Evolutionary conservation across 2,888 invertebrate genomes (phyloP).

Genomic region (Geophilus truncorum): DNA sequence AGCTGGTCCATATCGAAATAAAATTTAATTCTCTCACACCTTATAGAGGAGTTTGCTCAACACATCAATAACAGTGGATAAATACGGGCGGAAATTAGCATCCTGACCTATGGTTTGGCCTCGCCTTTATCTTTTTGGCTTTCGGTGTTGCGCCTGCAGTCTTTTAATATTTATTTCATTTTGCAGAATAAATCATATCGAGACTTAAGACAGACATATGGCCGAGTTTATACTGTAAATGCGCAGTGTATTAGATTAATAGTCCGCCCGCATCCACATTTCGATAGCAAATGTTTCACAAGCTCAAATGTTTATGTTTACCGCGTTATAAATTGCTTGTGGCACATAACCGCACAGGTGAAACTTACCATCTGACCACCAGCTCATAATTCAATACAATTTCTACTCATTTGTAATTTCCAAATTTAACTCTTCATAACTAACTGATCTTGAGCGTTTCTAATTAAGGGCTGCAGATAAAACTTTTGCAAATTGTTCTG

Average conservation of each 20-base stretch:
- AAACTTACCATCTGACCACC: constrained; percentile 23
- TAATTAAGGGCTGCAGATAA: background rate
- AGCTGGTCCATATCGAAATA: constrained; percentile 16
- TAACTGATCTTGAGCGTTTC: background rate
- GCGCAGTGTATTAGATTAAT: constrained; percentile 7
- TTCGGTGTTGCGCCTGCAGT: background rate
- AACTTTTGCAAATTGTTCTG: background rate
- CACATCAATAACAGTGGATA: constrained; percentile 9
- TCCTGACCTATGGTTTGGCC: background rate
- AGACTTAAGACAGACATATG: background rate
- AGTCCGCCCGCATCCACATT: background rate
- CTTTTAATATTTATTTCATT: background rate
- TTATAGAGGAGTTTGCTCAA: background rate
- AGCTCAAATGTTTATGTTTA: background rate
- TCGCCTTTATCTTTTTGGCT: constrained; percentile 13
- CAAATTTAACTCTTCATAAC: background rate
- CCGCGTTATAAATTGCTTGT: constrained; percentile 3
- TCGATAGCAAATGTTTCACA: background rate
- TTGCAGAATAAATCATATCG: background rate
- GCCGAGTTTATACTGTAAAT: background rate
- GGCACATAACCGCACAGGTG: constrained; percentile 12
- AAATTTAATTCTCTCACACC: background rate
- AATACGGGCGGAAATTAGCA: constrained; percentile 6
- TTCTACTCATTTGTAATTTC: constrained; percentile 17
- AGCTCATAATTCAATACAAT: constrained; percentile 1